phyloP scores from a whole-genome alignment of 2,888 invertebrate species.

The Scaptomyza flava region DNA sequence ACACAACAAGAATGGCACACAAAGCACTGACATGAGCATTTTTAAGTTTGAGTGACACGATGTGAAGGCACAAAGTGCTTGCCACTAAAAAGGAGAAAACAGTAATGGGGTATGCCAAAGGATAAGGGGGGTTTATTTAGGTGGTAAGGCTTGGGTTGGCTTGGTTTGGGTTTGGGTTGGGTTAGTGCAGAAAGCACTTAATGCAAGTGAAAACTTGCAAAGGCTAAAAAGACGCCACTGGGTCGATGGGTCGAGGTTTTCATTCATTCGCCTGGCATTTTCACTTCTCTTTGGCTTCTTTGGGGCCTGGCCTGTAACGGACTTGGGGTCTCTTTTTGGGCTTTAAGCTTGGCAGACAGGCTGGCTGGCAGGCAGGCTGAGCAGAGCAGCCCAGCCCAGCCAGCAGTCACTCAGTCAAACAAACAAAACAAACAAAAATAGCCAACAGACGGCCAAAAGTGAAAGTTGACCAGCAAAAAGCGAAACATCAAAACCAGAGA shows the following conservation, averaged over 20 bases:
- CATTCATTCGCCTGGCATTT: slow-evolving; percentile 25
- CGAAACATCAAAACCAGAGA: not conserved
- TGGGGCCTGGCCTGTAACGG: slow-evolving; percentile 10
- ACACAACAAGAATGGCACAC: slow-evolving; percentile 10
- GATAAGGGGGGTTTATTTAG: not conserved
- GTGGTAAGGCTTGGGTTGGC: too few relatives aligned
- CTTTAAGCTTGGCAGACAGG: slow-evolving; percentile 14
- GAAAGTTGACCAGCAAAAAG: slow-evolving; percentile 27
- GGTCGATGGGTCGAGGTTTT: slow-evolving; percentile 50
- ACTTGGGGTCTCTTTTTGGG: slow-evolving; percentile 9
- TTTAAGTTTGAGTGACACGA: slow-evolving; percentile 76
- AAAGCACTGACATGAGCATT: slow-evolving; percentile 55
- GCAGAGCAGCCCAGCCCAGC: slow-evolving; percentile 1
- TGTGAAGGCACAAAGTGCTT: slow-evolving; percentile 70
- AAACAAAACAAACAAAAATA: slow-evolving; percentile 40
- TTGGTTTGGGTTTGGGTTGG: not conserved
- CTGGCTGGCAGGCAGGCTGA: slow-evolving; percentile 1
- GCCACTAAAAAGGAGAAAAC: slow-evolving; percentile 19
- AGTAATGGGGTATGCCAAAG: not conserved
- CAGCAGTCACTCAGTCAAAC: slow-evolving; percentile 67
- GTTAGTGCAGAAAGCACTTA: slow-evolving; percentile 66
- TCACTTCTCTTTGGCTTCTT: slow-evolving; percentile 5
- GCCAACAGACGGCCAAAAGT: slow-evolving; percentile 28
- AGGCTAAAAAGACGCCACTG: slow-evolving; percentile 50
- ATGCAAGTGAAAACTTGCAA: slow-evolving; percentile 71